A percentile compares a stretch with the other conserved stretches of the same genome.
phyloP scores from a whole-genome alignment of 2,113 vertebrate species.

The Oxyura jamaicensis region DNA sequence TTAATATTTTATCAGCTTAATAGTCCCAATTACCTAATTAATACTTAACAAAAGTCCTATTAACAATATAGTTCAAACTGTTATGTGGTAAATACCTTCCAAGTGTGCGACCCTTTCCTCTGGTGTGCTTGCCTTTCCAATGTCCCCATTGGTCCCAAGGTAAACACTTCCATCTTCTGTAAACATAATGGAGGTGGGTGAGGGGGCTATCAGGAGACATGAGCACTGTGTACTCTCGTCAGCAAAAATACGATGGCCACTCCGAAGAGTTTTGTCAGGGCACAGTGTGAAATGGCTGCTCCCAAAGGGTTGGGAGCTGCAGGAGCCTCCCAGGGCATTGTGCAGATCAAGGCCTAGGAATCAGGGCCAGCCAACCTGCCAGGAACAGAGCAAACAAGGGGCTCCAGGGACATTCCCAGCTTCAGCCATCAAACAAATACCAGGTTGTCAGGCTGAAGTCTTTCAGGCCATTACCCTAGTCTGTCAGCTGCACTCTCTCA shows the following conservation, averaged over 20 bases:
- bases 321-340: no score
- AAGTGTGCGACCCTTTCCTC: neutral
- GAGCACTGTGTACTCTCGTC: neutral
- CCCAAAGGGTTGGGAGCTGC: neutral
- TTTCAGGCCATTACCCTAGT: neutral
- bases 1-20: neutral
- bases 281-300: fast-evolving
- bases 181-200: neutral
- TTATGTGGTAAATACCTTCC: neutral
- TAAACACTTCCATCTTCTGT: neutral
- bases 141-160: neutral
- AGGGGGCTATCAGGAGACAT: neutral
- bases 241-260: neutral
- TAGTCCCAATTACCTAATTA: neutral
- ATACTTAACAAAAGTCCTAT: neutral
- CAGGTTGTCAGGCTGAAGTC: neutral
- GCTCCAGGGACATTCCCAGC: no score
- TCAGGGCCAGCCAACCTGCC: neutral
- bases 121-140: neutral
- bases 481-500: no score
- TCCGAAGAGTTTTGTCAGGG: fast-evolving
- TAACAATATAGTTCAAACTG: neutral
- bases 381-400: neutral
- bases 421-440: neutral
- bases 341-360: neutral